Evolutionary conservation across 2,113 vertebrate genomes (phyloP).

Genomic region (Elanus axillaris): DNA sequence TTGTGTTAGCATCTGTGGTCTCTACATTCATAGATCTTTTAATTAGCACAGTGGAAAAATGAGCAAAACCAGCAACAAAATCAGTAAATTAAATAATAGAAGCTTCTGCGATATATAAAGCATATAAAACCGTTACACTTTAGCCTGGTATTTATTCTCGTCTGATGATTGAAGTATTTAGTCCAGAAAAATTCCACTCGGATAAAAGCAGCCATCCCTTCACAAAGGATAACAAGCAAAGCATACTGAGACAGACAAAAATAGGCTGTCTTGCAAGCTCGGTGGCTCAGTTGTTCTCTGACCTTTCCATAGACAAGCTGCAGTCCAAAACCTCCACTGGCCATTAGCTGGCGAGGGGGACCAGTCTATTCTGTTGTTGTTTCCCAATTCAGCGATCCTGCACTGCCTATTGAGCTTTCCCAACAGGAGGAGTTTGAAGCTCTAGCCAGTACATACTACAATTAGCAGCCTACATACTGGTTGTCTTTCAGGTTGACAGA

Average conservation of each 20-base stretch:
- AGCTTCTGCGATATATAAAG: not conserved
- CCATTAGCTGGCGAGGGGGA: not conserved
- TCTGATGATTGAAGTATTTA: not conserved
- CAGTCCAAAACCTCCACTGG: not conserved
- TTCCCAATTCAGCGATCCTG: not conserved
- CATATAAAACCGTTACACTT: not conserved
- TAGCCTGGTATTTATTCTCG: not conserved
- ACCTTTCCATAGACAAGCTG: not conserved
- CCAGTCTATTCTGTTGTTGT: not conserved
- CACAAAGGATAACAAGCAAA: not conserved
- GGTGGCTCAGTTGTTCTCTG: not conserved
- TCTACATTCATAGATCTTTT: not conserved
- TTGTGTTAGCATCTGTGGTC: not conserved
- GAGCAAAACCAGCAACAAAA: not conserved
- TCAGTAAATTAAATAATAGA: not conserved
- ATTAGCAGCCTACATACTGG: not conserved
- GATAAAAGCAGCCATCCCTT: not conserved
- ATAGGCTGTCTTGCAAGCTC: not conserved
- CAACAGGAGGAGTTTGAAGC: not conserved
- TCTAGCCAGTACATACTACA: not conserved
- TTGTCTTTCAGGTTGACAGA: not conserved
- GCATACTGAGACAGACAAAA: not conserved
- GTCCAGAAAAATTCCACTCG: not conserved
- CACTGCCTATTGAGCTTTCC: not conserved
- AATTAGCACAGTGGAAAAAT: slow-evolving; percentile 8